Percentiles rank a stretch among this genome's conserved stretches.
These are phyloP conservation scores for Drosophila takahashii DNA, from an alignment of 1,140 invertebrate species.

Conservation along the genomic window DNA sequence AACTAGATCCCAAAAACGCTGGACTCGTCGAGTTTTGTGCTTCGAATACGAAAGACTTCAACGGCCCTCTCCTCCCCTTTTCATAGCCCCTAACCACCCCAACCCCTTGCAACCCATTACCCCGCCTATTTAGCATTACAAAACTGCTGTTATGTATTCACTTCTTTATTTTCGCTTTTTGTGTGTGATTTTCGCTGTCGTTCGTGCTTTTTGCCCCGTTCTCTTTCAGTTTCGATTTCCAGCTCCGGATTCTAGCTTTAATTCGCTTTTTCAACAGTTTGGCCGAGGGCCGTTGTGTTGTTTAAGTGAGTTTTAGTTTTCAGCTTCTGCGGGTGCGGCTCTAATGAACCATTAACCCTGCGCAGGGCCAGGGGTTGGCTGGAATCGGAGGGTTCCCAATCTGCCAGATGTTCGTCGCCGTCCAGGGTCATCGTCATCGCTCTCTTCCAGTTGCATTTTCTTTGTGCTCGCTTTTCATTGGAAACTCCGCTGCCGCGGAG, in stretches of 20 bases:
- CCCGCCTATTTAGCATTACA: slow-evolving; percentile 75
- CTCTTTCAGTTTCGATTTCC: slow-evolving; percentile 75
- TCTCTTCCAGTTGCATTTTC: slow-evolving; percentile 38
- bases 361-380: slow-evolving; percentile 9
- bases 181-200: slow-evolving; percentile 68
- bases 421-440: slow-evolving; percentile 51
- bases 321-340: slow-evolving; percentile 58
- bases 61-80: slow-evolving; percentile 36
- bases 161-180: slow-evolving; percentile 66
- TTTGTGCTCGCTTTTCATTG: slow-evolving; percentile 41
- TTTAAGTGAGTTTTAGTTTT: slow-evolving; percentile 49
- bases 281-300: slow-evolving; percentile 60
- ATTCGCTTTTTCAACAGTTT: slow-evolving; percentile 76
- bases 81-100: slow-evolving; percentile 6
- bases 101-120: slow-evolving; percentile 7
- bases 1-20: slow-evolving; percentile 35
- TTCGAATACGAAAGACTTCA: slow-evolving; percentile 75
- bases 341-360: slow-evolving; percentile 42
- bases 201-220: slow-evolving; percentile 78
- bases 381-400: slow-evolving; percentile 30
- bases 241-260: slow-evolving; percentile 73
- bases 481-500: slow-evolving; percentile 27
- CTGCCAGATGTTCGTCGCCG: slow-evolving; percentile 53
- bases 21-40: slow-evolving; percentile 31
- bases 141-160: slow-evolving; percentile 70